These are phyloP conservation scores for Apogon hyalosoma DNA, from an alignment of 2,797 vertebrate genomes.

Conservation along the genomic window DNA sequence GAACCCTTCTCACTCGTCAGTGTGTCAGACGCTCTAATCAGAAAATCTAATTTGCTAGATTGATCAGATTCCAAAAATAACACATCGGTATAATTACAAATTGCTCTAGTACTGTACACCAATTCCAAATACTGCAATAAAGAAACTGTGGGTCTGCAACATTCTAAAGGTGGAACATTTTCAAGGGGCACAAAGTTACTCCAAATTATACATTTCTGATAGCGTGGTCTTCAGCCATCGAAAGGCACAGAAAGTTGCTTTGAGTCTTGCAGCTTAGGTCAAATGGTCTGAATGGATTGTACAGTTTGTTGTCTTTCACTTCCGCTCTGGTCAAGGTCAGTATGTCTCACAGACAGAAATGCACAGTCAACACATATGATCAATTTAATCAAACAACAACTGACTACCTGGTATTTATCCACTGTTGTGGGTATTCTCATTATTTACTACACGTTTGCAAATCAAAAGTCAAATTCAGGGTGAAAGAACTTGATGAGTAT, in stretches of 20 bases:
- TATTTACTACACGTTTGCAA: slow-evolving; percentile 27
- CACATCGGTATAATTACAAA: no score
- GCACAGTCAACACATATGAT: slow-evolving; percentile 35
- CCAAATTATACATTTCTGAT: slow-evolving; percentile 26
- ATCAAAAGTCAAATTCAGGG: slow-evolving; percentile 20
- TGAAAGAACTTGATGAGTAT: slow-evolving; percentile 6
- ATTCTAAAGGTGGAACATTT: slow-evolving; percentile 2
- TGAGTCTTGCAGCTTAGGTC: neutral
- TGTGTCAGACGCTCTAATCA: neutral
- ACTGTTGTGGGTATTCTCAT: slow-evolving; percentile 43
- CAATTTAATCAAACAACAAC: slow-evolving; percentile 22
- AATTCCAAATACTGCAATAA: neutral
- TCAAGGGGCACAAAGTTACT: neutral
- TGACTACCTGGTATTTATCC: slow-evolving; percentile 23
- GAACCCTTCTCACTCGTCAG: neutral
- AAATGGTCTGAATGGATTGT: slow-evolving; percentile 12
- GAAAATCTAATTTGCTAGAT: neutral
- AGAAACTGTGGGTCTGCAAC: neutral
- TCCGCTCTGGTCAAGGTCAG: slow-evolving; percentile 30
- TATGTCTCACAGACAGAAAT: slow-evolving; percentile 9
- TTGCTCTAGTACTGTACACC: neutral
- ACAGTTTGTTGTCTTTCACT: slow-evolving; percentile 7
- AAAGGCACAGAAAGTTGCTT: slow-evolving; percentile 3
- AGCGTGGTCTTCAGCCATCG: slow-evolving; percentile 16
- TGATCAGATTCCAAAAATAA: neutral